These are phyloP conservation scores for Oconnorella tubifera DNA, from an alignment of 2,888 invertebrate species.

Conservation along the genomic window DNA sequence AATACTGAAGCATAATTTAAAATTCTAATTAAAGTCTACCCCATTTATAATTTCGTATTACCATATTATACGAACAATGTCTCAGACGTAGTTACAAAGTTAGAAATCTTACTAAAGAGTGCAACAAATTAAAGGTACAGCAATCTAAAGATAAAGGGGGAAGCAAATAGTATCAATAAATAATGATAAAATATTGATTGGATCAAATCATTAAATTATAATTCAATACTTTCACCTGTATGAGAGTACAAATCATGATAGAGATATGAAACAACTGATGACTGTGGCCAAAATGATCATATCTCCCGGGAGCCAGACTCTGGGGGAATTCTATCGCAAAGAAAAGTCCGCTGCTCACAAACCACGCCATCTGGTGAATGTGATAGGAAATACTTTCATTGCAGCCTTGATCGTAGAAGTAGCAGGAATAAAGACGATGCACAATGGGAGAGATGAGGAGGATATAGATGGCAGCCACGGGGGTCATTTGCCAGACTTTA, in stretches of 20 bases:
- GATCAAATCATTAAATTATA: too few species aligned
- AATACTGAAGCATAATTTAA: too few species aligned
- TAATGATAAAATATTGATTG: too few species aligned
- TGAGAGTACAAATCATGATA: slow-evolving; percentile 48
- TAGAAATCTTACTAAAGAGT: too few species aligned
- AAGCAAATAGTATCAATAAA: too few species aligned
- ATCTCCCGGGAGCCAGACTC: slow-evolving; percentile 48
- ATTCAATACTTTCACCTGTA: too few species aligned
- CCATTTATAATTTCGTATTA: too few species aligned
- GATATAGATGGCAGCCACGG: slow-evolving; percentile 48
- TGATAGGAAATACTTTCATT: slow-evolving; percentile 46
- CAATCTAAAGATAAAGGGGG: too few species aligned
- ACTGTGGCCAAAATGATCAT: slow-evolving; percentile 52
- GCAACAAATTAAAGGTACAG: too few species aligned
- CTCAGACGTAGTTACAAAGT: too few species aligned
- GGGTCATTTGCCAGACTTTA: slow-evolving; percentile 50
- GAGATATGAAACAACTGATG: slow-evolving; percentile 55
- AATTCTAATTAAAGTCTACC: too few species aligned
- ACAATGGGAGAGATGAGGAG: slow-evolving; percentile 49
- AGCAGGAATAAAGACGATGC: slow-evolving; percentile 42
- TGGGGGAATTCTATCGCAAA: slow-evolving; percentile 53
- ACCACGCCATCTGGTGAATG: slow-evolving; percentile 49
- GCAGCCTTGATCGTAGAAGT: slow-evolving; percentile 38
- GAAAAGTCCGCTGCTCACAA: slow-evolving; percentile 49
- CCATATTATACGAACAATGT: too few species aligned